phyloP scores from a whole-genome alignment of 2,113 vertebrate genomes.

The Tachuris rubrigastra region DNA sequence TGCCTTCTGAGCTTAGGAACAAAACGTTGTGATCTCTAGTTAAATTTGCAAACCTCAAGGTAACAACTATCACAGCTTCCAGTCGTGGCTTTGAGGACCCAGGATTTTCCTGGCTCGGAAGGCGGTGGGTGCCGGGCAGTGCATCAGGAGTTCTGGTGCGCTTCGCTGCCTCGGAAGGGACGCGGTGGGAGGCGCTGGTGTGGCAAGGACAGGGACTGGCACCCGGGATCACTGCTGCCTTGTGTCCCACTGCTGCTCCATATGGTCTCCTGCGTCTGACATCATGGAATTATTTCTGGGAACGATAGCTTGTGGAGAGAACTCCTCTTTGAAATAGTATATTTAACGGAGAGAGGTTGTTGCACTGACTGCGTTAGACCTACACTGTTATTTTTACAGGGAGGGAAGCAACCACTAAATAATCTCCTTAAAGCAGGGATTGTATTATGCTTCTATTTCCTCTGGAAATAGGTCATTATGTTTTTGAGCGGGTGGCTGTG shows the following conservation, averaged over 20 bases:
- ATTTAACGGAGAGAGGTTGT: neutral
- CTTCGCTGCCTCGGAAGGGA: accelerated
- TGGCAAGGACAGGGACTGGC: neutral
- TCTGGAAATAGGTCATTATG: neutral
- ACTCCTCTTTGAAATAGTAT: neutral
- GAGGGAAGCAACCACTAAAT: neutral
- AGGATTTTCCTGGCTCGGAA: neutral
- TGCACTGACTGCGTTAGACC: neutral
- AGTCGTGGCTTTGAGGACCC: neutral
- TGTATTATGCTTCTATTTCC: neutral
- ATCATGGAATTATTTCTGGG: neutral
- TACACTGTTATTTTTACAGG: neutral
- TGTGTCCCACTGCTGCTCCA: neutral
- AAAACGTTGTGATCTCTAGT: neutral
- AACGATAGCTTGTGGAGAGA: neutral
- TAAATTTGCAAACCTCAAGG: neutral
- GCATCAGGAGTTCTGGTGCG: neutral
- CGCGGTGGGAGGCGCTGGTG: neutral
- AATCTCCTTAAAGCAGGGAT: neutral
- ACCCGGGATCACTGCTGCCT: accelerated
- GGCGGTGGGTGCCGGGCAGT: accelerated
- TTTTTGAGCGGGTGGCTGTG: neutral
- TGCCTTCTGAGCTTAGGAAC: neutral
- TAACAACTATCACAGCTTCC: accelerated
- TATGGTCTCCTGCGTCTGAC: neutral